A percentile compares a stretch with the other conserved stretches of the same genome.
Conservation (phyloP, 2,797 vertebrate genomes). For the Spheniscus humboldti region DNA sequence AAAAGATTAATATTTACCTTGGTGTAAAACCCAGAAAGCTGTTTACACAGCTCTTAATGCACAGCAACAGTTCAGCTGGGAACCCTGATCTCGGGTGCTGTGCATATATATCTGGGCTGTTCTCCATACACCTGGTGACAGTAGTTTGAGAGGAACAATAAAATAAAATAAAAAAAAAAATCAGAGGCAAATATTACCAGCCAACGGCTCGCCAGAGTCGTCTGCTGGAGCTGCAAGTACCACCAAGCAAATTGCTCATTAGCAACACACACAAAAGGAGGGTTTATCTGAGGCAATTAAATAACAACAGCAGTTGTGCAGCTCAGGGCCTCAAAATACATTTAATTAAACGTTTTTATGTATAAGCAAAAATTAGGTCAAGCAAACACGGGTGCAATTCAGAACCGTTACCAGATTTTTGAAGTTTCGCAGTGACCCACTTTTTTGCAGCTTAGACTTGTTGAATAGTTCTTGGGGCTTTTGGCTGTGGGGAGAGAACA, state of each 20-base stretch:
- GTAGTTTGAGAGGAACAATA: slow-evolving; percentile 15
- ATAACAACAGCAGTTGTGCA: slow-evolving; percentile 52
- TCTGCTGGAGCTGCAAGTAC: slow-evolving; percentile 38
- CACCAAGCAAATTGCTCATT: slow-evolving; percentile 59
- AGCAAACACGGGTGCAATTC: neutral
- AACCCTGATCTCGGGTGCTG: neutral
- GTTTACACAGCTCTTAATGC: slow-evolving; percentile 49
- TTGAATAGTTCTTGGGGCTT: neutral
- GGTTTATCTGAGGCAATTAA: slow-evolving; percentile 56
- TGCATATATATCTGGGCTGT: neutral
- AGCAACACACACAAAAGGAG: slow-evolving; percentile 11
- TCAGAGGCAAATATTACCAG: slow-evolving; percentile 14
- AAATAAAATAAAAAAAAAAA: neutral
- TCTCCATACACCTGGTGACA: neutral
- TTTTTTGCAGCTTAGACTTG: neutral
- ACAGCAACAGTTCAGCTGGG: slow-evolving; percentile 16
- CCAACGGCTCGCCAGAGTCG: neutral
- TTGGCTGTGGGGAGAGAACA: neutral
- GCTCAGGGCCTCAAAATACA: slow-evolving; percentile 40
- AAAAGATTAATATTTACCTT: slow-evolving; percentile 62
- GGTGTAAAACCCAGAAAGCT: slow-evolving; percentile 51
- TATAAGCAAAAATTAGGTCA: slow-evolving; percentile 40
- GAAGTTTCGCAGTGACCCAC: neutral
- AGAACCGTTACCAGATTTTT: neutral
- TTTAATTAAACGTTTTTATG: slow-evolving; percentile 51